These are phyloP conservation scores for Druon quercuslanigerum DNA, from an alignment of 1,140 invertebrate genomes.

Conservation along the genomic window DNA sequence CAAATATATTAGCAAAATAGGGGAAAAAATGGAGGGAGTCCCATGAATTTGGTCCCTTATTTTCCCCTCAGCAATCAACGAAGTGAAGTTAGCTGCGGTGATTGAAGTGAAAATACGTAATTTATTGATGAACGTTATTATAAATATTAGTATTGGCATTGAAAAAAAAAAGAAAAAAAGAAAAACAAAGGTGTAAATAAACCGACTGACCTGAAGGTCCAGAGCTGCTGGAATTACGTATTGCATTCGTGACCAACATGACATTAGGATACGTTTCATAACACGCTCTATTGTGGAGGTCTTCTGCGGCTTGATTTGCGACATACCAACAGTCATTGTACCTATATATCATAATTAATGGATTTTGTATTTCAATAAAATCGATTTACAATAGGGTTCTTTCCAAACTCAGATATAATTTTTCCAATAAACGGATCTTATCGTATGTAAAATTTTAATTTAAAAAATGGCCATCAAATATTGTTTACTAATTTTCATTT, in stretches of 20 bases:
- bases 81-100: not conserved
- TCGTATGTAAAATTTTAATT: no score
- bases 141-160: slow-evolving; percentile 20
- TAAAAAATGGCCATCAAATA: no score
- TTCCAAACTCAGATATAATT: no score
- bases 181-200: no score
- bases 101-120: no score
- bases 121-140: not conserved
- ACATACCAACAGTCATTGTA: slow-evolving; percentile 85
- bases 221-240: slow-evolving; percentile 88
- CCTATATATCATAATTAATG: slow-evolving; percentile 57
- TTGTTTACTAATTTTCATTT: no score
- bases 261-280: slow-evolving; percentile 93
- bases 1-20: no score
- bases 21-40: no score
- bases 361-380: slow-evolving; percentile 5
- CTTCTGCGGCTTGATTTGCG: slow-evolving; percentile 87
- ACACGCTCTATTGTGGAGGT: slow-evolving; percentile 88
- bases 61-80: no score
- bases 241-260: slow-evolving; percentile 91
- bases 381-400: slow-evolving; percentile 17
- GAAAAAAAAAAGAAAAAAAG: no score
- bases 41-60: no score
- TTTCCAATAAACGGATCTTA: no score
- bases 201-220: slow-evolving; percentile 78